Evolutionary conservation across 2,113 vertebrate genomes (phyloP).

Genomic region (Sigmodon hispidus): DNA sequence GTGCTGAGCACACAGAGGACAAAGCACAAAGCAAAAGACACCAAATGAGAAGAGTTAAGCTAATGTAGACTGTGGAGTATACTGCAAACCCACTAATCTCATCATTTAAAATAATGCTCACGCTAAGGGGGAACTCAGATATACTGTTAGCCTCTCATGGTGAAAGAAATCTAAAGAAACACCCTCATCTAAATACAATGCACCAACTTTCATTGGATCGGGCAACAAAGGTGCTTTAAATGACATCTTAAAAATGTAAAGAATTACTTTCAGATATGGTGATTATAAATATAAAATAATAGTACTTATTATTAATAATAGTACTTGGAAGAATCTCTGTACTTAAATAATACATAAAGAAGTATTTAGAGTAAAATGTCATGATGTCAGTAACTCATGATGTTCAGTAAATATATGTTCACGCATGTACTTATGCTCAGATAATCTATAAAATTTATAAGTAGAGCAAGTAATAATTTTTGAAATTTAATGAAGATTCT

Average conservation of each 20-base stretch:
- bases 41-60: background rate
- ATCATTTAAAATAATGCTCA: background rate
- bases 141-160: background rate
- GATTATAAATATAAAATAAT: background rate
- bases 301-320: background rate
- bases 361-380: background rate
- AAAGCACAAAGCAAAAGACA: constrained; percentile 20
- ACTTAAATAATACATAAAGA: background rate
- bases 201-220: background rate
- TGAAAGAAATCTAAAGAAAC: constrained; percentile 41
- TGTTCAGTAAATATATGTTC: background rate
- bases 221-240: background rate
- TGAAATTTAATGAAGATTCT: background rate
- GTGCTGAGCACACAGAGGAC: background rate
- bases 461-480: background rate
- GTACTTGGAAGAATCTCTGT: background rate
- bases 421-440: background rate
- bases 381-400: background rate
- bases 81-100: background rate
- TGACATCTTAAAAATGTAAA: background rate
- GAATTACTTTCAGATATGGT: background rate
- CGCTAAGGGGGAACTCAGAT: background rate
- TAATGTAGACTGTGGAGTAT: background rate
- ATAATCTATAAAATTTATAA: background rate
- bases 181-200: background rate